These are phyloP conservation scores for Silvanus unidentatus DNA, from an alignment of 2,888 invertebrate species.

Conservation along the genomic window DNA sequence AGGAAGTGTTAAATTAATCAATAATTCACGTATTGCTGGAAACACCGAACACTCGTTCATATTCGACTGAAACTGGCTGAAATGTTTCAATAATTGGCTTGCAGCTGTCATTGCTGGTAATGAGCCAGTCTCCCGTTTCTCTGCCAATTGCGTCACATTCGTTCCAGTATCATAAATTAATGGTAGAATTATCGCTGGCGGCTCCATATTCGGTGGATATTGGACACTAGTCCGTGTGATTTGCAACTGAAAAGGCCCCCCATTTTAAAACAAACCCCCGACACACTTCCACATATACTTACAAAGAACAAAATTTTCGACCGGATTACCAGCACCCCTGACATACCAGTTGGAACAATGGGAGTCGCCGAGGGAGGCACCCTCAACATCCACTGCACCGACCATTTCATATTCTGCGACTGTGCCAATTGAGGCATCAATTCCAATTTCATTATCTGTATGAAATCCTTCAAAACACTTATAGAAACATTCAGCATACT, in stretches of 20 bases:
- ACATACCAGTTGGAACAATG: slow-evolving; percentile 85
- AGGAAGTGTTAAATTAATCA: slow-evolving; percentile 77
- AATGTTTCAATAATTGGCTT: slow-evolving; percentile 60
- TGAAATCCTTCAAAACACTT: slow-evolving; percentile 84
- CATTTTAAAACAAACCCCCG: neutral
- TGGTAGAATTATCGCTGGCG: slow-evolving; percentile 74
- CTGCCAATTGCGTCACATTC: slow-evolving; percentile 82
- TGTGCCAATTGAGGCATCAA: slow-evolving; percentile 56
- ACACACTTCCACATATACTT: slow-evolving; percentile 44
- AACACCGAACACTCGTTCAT: slow-evolving; percentile 81
- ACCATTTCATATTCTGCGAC: slow-evolving; percentile 72
- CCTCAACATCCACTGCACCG: slow-evolving; percentile 85
- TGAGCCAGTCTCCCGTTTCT: slow-evolving; percentile 65
- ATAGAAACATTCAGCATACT: slow-evolving; percentile 78
- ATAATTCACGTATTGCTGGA: slow-evolving; percentile 83
- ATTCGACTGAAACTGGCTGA: slow-evolving; percentile 66
- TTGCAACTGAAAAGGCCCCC: slow-evolving; percentile 68
- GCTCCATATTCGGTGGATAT: slow-evolving; percentile 57
- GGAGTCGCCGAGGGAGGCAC: slow-evolving; percentile 84
- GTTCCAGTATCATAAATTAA: slow-evolving; percentile 83
- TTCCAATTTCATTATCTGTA: slow-evolving; percentile 74
- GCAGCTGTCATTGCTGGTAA: slow-evolving; percentile 59
- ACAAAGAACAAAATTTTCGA: slow-evolving; percentile 91
- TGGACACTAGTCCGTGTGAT: slow-evolving; percentile 62
- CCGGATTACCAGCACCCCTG: slow-evolving; percentile 78